Percentiles rank a stretch among this genome's conserved stretches.
Evolutionary conservation across 1,140 invertebrate genomes (phyloP).

Genomic region (Probaryconus sp.): DNA sequence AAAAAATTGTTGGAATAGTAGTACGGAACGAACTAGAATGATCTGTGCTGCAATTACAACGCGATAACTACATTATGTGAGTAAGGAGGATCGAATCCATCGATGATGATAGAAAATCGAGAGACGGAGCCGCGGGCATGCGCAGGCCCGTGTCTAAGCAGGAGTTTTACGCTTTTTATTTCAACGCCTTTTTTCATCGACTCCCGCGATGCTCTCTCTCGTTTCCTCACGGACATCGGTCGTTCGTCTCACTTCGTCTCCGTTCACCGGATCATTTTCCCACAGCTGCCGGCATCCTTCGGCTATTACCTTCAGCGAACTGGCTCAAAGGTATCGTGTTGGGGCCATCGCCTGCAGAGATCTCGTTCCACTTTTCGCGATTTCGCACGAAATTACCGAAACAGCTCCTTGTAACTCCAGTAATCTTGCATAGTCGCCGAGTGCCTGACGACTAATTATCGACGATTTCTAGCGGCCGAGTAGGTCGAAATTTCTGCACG

Average conservation of each 20-base stretch:
- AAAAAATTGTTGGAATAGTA: neutral
- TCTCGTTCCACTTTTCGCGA: conserved; percentile 64
- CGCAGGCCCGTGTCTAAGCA: conserved; percentile 66
- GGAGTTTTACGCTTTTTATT: conserved; percentile 57
- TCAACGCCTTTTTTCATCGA: conserved; percentile 45
- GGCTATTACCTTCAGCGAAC: conserved; percentile 62
- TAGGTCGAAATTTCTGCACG: conserved; percentile 64
- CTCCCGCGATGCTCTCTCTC: conserved; percentile 34
- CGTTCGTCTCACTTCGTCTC: conserved; percentile 36
- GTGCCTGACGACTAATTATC: conserved; percentile 64
- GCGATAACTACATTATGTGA: conserved; percentile 36
- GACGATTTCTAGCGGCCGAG: conserved; percentile 62
- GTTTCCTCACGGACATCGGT: conserved; percentile 21
- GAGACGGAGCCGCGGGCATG: conserved; percentile 64
- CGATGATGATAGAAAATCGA: conserved; percentile 35
- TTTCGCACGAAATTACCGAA: conserved; percentile 59
- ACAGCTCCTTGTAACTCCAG: conserved; percentile 37
- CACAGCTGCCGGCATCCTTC: conserved; percentile 58
- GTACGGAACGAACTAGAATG: conserved; percentile 17
- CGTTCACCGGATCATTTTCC: conserved; percentile 65
- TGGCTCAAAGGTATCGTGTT: conserved; percentile 51
- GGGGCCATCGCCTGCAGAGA: conserved; percentile 59
- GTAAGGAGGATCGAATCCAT: conserved; percentile 37
- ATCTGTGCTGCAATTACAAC: conserved; percentile 24
- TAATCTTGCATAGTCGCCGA: conserved; percentile 38